These are phyloP conservation scores for Coreoperca whiteheadi DNA, from an alignment of 2,113 vertebrate genomes.

Conservation along the genomic window DNA sequence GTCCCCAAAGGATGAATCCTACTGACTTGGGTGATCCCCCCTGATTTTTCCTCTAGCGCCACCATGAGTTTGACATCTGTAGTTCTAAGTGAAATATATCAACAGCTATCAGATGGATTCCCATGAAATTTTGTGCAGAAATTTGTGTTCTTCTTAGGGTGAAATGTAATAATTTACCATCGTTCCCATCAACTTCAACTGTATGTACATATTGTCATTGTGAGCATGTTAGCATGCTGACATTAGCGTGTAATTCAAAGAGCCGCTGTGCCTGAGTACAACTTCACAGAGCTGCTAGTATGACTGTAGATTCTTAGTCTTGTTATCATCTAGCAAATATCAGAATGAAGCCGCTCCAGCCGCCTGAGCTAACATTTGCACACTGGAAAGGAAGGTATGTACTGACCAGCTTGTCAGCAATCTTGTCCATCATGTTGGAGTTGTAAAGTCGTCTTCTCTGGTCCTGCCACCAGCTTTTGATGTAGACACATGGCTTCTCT, in stretches of 20 bases:
- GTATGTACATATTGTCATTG: not conserved
- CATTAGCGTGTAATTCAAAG: not conserved
- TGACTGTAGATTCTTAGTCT: not conserved
- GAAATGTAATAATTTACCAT: not conserved
- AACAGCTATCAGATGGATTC: not conserved
- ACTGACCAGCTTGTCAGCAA: conserved; percentile 95
- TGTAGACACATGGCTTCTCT: conserved; percentile 96
- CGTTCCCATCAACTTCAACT: not conserved
- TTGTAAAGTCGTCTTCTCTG: conserved; percentile 95
- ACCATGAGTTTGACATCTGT: not conserved
- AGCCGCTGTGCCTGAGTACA: not conserved
- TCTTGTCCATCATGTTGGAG: conserved; percentile 96
- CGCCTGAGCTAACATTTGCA: not conserved
- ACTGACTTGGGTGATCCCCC: not conserved
- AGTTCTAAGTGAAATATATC: not conserved
- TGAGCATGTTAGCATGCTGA: not conserved
- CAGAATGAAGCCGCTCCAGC: not conserved
- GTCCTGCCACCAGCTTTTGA: conserved; percentile 99
- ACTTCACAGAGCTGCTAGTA: not conserved
- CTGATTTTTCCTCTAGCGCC: not conserved
- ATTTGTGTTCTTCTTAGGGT: not conserved
- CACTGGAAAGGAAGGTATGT: not conserved
- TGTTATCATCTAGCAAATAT: not conserved
- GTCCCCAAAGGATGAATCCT: not conserved
- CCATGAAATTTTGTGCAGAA: too few species aligned